Percentiles rank a stretch among this genome's conserved stretches.
Evolutionary conservation across 2,113 vertebrate genomes (phyloP).

Genomic region (Atractosteus spatula): DNA sequence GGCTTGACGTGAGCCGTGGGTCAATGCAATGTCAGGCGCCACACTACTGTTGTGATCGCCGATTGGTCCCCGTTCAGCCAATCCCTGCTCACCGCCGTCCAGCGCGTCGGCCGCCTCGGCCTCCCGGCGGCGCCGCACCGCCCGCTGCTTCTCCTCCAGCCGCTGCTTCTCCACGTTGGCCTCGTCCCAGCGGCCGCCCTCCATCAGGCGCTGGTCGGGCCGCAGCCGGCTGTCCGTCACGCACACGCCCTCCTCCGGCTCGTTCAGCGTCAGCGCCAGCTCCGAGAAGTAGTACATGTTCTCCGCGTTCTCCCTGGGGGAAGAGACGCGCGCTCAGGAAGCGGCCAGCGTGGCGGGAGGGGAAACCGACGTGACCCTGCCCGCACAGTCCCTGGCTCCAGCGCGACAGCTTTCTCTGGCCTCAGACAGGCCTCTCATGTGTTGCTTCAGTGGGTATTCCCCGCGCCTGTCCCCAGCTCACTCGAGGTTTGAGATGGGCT

Average conservation of each 20-base stretch:
- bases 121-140: slow-evolving; percentile 76
- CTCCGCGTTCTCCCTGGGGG: slow-evolving; percentile 81
- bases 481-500: too few species aligned
- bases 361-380: too few species aligned
- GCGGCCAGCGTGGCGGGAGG: too few species aligned
- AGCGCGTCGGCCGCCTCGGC: slow-evolving; percentile 65
- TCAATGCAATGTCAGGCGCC: too few species aligned
- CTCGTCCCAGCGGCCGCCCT: slow-evolving; percentile 91
- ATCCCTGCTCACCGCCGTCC: slow-evolving; percentile 64
- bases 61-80: too few species aligned
- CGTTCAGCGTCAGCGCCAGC: slow-evolving; percentile 87
- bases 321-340: background rate
- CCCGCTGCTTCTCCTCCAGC: slow-evolving; percentile 92
- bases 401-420: too few species aligned
- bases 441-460: too few species aligned
- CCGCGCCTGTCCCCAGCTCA: too few species aligned
- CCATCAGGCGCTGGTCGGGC: slow-evolving; percentile 92
- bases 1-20: too few species aligned
- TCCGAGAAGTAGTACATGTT: slow-evolving; percentile 96
- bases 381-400: too few species aligned
- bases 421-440: too few species aligned
- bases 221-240: slow-evolving; percentile 87
- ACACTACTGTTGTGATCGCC: too few species aligned
- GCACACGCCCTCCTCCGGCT: slow-evolving; percentile 76
- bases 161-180: slow-evolving; percentile 91